Evolutionary conservation across 2,113 vertebrate genomes (phyloP).

Genomic region (Bos indicus): DNA sequence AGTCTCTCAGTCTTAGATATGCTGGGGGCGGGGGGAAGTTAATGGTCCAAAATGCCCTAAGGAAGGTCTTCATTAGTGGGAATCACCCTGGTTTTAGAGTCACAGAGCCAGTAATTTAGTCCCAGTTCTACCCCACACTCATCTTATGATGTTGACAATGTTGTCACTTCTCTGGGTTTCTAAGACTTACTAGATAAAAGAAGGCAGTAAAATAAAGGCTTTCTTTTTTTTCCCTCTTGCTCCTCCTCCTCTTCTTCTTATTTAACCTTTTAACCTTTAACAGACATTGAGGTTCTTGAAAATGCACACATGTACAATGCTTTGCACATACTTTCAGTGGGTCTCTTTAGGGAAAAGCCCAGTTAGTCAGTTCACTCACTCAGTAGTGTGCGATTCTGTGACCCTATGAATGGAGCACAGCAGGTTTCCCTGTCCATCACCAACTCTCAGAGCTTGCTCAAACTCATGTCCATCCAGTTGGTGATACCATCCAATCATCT

Average conservation of each 20-base stretch:
- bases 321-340: background rate
- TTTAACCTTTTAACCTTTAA: background rate
- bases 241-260: too few relatives aligned
- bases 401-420: background rate
- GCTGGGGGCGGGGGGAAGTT: rapidly evolving
- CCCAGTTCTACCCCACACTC: background rate
- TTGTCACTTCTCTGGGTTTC: background rate
- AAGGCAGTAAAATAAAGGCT: background rate
- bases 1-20: background rate
- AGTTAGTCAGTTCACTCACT: background rate
- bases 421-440: background rate
- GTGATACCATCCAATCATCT: background rate
- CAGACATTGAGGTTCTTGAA: background rate
- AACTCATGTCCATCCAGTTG: background rate
- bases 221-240: background rate
- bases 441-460: background rate
- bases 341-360: background rate
- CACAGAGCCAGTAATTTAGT: background rate
- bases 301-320: background rate
- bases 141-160: background rate
- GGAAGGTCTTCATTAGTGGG: background rate
- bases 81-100: background rate
- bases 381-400: rapidly evolving
- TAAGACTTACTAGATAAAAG: background rate
- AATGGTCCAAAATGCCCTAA: background rate